phyloP scores from a whole-genome alignment of 2,888 invertebrate genomes.

The Drosophila lacicola region DNA sequence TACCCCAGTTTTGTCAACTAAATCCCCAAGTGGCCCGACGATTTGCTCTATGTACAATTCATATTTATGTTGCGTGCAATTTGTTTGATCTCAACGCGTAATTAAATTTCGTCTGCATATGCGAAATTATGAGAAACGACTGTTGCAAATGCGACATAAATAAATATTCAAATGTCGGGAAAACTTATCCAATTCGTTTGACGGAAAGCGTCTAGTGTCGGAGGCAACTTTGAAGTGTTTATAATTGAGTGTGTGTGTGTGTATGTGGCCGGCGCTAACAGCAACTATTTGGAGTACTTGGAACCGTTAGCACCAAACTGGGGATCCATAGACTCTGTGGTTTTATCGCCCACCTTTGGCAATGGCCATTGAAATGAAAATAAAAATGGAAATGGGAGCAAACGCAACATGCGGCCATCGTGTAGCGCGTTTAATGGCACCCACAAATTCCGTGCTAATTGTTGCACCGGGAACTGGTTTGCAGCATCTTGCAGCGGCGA shows the following conservation, averaged over 20 bases:
- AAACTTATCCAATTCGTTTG: conserved; percentile 34
- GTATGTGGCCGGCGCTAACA: conserved; percentile 44
- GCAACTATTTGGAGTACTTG: conserved; percentile 14
- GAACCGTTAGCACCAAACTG: conserved; percentile 38
- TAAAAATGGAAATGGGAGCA: conserved; percentile 58
- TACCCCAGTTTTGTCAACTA: conserved; percentile 36
- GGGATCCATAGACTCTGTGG: conserved; percentile 32
- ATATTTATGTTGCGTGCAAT: conserved; percentile 83
- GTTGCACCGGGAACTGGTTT: conserved; percentile 75
- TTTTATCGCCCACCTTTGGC: conserved; percentile 56
- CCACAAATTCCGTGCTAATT: conserved; percentile 81
- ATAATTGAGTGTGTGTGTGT: conserved; percentile 60
- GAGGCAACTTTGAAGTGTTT: conserved; percentile 69
- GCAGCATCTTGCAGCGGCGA: background rate
- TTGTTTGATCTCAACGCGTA: conserved; percentile 83
- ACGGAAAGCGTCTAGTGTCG: conserved; percentile 38
- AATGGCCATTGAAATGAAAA: conserved; percentile 57
- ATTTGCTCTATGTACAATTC: conserved; percentile 40
- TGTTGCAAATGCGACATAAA: conserved; percentile 42
- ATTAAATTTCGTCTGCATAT: conserved; percentile 77
- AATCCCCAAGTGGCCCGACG: conserved; percentile 37
- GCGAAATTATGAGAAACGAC: conserved; percentile 44
- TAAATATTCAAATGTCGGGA: conserved; percentile 35
- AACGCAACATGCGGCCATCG: conserved; percentile 70
- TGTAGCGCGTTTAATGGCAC: conserved; percentile 78